A percentile compares a stretch with the other conserved stretches of the same genome.
These are phyloP conservation scores for Plebejus anna DNA, from an alignment of 2,888 invertebrate species.

Conservation along the genomic window DNA sequence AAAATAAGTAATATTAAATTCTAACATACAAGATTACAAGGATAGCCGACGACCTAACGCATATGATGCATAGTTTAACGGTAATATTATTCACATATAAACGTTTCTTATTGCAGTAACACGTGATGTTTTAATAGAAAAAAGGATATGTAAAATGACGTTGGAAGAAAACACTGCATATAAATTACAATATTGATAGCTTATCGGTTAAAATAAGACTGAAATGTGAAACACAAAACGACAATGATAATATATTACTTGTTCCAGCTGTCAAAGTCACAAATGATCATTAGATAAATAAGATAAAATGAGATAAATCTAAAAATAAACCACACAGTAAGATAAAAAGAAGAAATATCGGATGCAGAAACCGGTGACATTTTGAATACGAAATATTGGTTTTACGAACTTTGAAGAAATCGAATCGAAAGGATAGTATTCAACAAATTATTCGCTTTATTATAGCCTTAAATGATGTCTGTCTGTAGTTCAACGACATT, in stretches of 20 bases:
- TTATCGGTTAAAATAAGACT: background rate
- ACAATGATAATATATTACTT: background rate
- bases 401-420: background rate
- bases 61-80: background rate
- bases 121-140: slow-evolving; percentile 18
- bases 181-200: background rate
- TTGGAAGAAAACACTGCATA: background rate
- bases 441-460: background rate
- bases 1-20: too few relatives aligned
- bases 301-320: background rate
- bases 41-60: background rate
- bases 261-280: background rate
- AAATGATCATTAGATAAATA: background rate
- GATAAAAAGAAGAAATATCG: background rate
- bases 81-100: background rate
- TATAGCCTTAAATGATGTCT: background rate
- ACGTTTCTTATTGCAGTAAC: slow-evolving; percentile 13
- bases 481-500: slow-evolving; percentile 7
- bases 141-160: background rate
- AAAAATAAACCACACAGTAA: background rate
- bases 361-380: background rate
- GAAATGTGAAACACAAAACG: background rate
- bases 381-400: background rate
- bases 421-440: background rate
- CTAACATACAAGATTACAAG: too few relatives aligned